Evolutionary conservation across 2,797 vertebrate genomes (phyloP), one percentile per base, ranked within the genome.

Genomic region (Microcaecilia unicolor): DNA sequence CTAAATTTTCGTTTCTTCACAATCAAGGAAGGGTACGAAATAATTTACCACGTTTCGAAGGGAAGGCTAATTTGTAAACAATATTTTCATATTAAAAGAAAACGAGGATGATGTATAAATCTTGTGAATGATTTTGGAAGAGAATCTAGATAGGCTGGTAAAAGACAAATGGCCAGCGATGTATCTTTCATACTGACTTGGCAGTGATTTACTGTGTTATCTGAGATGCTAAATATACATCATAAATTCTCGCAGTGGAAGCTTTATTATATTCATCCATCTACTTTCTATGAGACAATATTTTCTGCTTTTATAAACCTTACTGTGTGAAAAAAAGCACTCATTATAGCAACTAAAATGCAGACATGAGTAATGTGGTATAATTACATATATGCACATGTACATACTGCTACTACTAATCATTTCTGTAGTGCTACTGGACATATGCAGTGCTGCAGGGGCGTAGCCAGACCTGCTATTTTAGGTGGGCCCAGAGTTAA

Each of bases 191-290:
- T 32, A 13, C 60, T 71, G 61, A 41, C 48, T 39, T 72, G 76
- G 51, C 68, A 78, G 47, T 79, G 80, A 85, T 80, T 66, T 75
- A 84, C 70, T 58, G n/a, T 50, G 55, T 64, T 83, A 70, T 75
- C 80, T 72, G 37, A 33, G 28, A 67, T 51, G 53, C 71, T 80
- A 79, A 81, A 72, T 70, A 79, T 58, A 67, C 39, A 72, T 67
- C 76, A 79, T 83, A 82, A 81, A 81, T 83, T 72, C 74, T 64
- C 67, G 53, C 58, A 73, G 42, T 47, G 72, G 57, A 58, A 69
- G 28, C 6, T 35, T 67, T 64, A 76, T 68, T 76, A 60, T 77
- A 44, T 69, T 78, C 77, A 81, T 81, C 72, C 55, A 71, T 80
- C 67, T 80, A 53, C 57, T 67, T 53, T 32, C 39, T 36, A 51